Percentiles rank a stretch among this genome's conserved stretches.
phyloP scores from a whole-genome alignment of 2,888 invertebrate species.

The Trissoscelio sp. region DNA sequence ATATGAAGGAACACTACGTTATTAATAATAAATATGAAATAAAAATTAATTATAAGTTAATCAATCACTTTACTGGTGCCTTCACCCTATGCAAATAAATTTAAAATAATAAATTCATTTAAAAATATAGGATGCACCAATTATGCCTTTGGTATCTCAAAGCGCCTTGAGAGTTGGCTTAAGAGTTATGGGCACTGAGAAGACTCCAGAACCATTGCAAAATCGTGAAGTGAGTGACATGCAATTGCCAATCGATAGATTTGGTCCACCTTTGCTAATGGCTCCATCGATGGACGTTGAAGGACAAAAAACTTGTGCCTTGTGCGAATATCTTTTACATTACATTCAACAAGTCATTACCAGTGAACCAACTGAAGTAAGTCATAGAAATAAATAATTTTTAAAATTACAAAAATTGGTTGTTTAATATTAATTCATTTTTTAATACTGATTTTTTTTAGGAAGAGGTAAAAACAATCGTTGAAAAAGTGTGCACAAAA shows the following conservation, averaged over 20 bases:
- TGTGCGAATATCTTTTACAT: slow-evolving; percentile 93
- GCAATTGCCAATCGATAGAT: slow-evolving; percentile 85
- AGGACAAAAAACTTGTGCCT: slow-evolving; percentile 86
- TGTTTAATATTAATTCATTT: background rate
- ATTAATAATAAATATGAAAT: too few species aligned
- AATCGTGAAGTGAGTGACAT: slow-evolving; percentile 78
- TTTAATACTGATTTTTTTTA: slow-evolving; percentile 82
- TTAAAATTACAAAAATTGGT: slow-evolving; percentile 3
- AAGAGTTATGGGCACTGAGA: slow-evolving; percentile 70
- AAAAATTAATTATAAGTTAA: too few species aligned
- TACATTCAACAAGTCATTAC: slow-evolving; percentile 90
- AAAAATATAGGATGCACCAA: slow-evolving; percentile 81
- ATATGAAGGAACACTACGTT: too few species aligned
- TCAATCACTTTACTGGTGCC: background rate
- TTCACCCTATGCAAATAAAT: too few species aligned
- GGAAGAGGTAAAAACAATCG: slow-evolving; percentile 88
- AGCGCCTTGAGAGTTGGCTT: slow-evolving; percentile 72
- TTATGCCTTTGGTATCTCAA: slow-evolving; percentile 87
- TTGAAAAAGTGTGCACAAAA: slow-evolving; percentile 88
- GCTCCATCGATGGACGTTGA: slow-evolving; percentile 79
- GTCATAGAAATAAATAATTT: slow-evolving; percentile 1
- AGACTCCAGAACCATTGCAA: slow-evolving; percentile 58
- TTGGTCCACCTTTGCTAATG: slow-evolving; percentile 74
- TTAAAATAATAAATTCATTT: background rate
- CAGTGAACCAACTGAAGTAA: slow-evolving; percentile 87